Conservation (phyloP, 2,888 invertebrate genomes). For the Lagria hirta region DNA sequence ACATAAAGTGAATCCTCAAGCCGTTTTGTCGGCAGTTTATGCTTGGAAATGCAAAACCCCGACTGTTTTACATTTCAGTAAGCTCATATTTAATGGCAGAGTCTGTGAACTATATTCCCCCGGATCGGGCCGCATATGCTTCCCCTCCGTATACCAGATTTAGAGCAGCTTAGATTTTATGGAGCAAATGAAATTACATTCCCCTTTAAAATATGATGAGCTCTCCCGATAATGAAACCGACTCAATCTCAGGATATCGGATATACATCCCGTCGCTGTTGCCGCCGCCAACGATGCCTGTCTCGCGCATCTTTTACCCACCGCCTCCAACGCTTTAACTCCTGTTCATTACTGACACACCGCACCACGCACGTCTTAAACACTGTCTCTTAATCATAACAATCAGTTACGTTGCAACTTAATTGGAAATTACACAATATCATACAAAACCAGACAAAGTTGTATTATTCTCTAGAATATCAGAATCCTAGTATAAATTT, state of each 20-base stretch:
- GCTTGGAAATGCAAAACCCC: constrained; percentile 56
- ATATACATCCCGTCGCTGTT: constrained; percentile 33
- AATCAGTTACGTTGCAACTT: constrained; percentile 11
- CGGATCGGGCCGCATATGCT: constrained; percentile 53
- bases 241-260: constrained; percentile 46
- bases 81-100: constrained; percentile 57
- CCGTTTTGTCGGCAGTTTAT: constrained; percentile 57
- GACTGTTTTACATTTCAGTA: constrained; percentile 58
- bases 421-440: too few relatives aligned
- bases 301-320: constrained; percentile 17
- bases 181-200: constrained; percentile 58
- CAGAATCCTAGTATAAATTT: too few relatives aligned
- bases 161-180: constrained; percentile 57
- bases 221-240: constrained; percentile 57
- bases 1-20: constrained; percentile 55
- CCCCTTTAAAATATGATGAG: constrained; percentile 58
- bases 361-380: constrained; percentile 12
- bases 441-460: too few relatives aligned
- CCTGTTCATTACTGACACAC: constrained; percentile 13
- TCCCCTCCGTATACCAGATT: constrained; percentile 52
- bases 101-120: constrained; percentile 54
- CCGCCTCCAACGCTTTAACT: constrained; percentile 14
- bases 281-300: too few relatives aligned
- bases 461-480: too few relatives aligned
- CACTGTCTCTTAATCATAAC: constrained; percentile 10